Evolutionary conservation across 2,888 invertebrate genomes (phyloP).

Genomic region (Arrhopalites spinosus): DNA sequence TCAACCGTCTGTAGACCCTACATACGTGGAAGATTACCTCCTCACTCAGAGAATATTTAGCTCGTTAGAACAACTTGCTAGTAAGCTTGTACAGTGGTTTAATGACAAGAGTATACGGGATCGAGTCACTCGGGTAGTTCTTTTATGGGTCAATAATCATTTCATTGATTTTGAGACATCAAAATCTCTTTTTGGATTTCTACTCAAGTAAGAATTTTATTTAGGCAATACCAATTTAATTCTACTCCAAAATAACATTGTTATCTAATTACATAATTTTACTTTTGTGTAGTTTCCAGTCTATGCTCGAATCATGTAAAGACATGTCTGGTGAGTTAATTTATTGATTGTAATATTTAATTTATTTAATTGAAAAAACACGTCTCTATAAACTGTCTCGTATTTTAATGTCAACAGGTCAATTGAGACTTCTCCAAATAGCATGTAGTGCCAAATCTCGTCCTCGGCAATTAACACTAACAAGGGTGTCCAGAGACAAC

Average conservation of each 20-base stretch:
- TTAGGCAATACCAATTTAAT: neutral
- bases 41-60: conserved; percentile 96
- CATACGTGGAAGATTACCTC: conserved; percentile 98
- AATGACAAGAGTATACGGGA: conserved; percentile 75
- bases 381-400: no score
- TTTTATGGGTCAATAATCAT: conserved; percentile 98
- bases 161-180: conserved; percentile 97
- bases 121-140: conserved; percentile 90
- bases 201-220: conserved; percentile 34
- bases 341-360: no score
- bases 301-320: conserved; percentile 49
- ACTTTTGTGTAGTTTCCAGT: conserved; percentile 43
- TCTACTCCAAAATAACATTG: no score
- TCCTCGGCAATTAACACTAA: conserved; percentile 86
- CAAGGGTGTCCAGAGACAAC: conserved; percentile 91
- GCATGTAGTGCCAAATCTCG: conserved; percentile 97
- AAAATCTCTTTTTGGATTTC: conserved; percentile 92
- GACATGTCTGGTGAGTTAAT: conserved; percentile 43
- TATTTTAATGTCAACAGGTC: conserved; percentile 48
- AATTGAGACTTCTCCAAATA: conserved; percentile 79
- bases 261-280: no score
- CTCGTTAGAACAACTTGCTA: conserved; percentile 38
- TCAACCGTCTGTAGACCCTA: conserved; percentile 89
- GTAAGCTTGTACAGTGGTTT: conserved; percentile 63
- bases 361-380: no score